A percentile compares a stretch with the other conserved stretches of the same genome.
phyloP scores from a whole-genome alignment of 2,888 invertebrate genomes.

The Amiota mariae region DNA sequence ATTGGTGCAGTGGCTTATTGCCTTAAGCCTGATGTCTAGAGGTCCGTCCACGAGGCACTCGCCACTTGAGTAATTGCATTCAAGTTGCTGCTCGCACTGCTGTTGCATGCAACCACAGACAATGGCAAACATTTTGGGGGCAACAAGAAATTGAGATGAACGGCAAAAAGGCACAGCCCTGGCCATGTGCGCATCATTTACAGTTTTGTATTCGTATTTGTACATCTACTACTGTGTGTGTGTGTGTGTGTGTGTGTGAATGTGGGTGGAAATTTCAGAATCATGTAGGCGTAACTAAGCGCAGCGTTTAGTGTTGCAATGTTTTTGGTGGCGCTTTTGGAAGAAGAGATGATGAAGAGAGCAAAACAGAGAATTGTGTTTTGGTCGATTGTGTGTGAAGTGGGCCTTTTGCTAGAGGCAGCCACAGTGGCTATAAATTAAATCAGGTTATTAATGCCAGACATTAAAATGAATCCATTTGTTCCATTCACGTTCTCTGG shows the following conservation, averaged over 20 bases:
- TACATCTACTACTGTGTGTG: not conserved
- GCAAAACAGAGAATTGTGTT: too few relatives aligned
- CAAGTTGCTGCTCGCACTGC: conserved; percentile 18
- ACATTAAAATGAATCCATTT: conserved; percentile 56
- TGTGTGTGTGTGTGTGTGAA: not conserved
- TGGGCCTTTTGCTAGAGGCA: too few relatives aligned
- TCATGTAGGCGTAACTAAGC: not conserved
- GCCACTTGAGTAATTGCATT: conserved; percentile 51
- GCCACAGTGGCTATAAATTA: conserved; percentile 52
- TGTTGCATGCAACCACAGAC: conserved; percentile 10
- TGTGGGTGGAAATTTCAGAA: not conserved
- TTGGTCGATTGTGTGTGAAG: too few relatives aligned
- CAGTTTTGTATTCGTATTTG: not conserved
- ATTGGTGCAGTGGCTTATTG: conserved; percentile 20
- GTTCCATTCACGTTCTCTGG: too few relatives aligned
- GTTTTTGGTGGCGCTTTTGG: too few relatives aligned
- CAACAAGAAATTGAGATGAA: conserved; percentile 43
- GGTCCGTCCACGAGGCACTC: not conserved
- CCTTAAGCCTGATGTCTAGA: conserved; percentile 14
- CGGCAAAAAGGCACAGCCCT: conserved; percentile 9
- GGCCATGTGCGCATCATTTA: too few relatives aligned
- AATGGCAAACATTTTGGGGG: conserved; percentile 13
- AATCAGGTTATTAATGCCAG: conserved; percentile 63
- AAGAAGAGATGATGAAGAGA: too few relatives aligned
- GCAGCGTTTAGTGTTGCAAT: not conserved